Conservation (phyloP, 2,797 vertebrate species). For the Botia kubotai region DNA sequence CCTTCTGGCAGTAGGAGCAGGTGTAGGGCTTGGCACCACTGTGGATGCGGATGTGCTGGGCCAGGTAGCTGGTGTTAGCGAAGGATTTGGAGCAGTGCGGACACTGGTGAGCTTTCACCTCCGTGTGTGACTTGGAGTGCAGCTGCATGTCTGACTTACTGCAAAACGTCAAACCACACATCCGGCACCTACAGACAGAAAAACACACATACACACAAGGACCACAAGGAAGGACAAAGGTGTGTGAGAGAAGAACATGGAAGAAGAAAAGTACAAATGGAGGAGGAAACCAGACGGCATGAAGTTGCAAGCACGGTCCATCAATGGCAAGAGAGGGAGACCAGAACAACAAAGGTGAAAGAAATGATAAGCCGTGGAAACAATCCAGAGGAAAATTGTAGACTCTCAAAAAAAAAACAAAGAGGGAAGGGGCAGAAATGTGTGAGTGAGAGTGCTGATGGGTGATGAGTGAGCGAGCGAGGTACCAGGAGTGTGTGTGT, state of each 20-base stretch:
- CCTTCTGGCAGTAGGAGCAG: constrained; percentile 99
- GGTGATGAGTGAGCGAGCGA: constrained; percentile 10
- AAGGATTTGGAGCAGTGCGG: constrained; percentile 99
- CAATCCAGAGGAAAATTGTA: constrained; percentile 47
- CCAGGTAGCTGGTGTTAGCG: constrained; percentile 99
- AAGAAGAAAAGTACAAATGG: constrained; percentile 55
- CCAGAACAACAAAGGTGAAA: constrained; percentile 55
- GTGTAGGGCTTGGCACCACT: constrained; percentile 99
- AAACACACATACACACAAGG: constrained; percentile 76
- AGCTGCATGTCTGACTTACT: constrained; percentile 99
- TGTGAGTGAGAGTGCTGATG: constrained; percentile 26
- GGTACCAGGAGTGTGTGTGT: constrained; percentile 26
- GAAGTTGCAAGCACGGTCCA: constrained; percentile 45
- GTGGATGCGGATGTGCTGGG: constrained; percentile 99
- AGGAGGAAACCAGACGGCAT: constrained; percentile 49
- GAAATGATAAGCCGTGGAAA: constrained; percentile 43
- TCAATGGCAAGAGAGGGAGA: constrained; percentile 59
- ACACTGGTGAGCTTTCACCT: constrained; percentile 99
- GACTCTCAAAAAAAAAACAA: constrained; percentile 30
- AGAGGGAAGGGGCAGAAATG: constrained; percentile 41
- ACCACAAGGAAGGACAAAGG: constrained; percentile 63
- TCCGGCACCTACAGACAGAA: constrained; percentile 93
- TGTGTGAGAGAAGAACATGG: constrained; percentile 41
- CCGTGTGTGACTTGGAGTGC: constrained; percentile 99
- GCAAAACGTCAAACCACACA: constrained; percentile 99